Conservation (phyloP, 2,888 invertebrate species). For the Chymomyza caudatula region DNA sequence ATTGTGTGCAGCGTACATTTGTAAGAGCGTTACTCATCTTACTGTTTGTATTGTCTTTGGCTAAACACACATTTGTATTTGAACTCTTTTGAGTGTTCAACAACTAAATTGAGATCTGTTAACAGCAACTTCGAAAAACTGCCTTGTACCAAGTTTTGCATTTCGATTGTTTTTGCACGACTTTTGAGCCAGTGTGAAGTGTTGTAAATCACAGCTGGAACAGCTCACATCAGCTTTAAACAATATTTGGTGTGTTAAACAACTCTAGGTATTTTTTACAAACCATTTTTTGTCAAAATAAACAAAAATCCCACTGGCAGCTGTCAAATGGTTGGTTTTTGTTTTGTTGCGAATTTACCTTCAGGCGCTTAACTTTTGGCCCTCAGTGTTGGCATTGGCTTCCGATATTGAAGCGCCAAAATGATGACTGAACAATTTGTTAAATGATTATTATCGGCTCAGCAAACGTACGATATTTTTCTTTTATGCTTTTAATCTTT, state of each 20-base stretch:
- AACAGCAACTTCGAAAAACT: too few species aligned
- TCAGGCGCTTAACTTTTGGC: background rate
- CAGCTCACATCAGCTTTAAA: background rate
- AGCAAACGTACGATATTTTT: slow-evolving; percentile 63
- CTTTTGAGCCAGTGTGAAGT: background rate
- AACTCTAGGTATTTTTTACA: background rate
- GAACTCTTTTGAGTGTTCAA: too few species aligned
- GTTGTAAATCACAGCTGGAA: background rate
- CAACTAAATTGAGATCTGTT: too few species aligned
- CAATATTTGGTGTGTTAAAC: too few species aligned
- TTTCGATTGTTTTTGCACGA: background rate
- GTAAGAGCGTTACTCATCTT: too few species aligned
- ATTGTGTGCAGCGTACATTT: too few species aligned
- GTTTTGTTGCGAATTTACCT: background rate
- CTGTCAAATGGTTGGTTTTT: background rate
- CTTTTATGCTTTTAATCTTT: slow-evolving; percentile 57
- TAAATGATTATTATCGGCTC: slow-evolving; percentile 56
- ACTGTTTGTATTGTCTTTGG: too few species aligned
- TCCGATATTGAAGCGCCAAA: slow-evolving; percentile 50
- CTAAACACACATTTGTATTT: too few species aligned
- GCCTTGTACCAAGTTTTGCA: background rate
- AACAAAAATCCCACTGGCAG: background rate
- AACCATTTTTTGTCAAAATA: background rate
- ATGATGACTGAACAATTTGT: slow-evolving; percentile 52
- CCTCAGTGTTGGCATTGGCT: slow-evolving; percentile 12